Percentiles rank a stretch among this genome's conserved stretches.
Evolutionary conservation across 30 jellyfish, hydroid and myxozoan species (phyloP).

Genomic region (Aurelia sp.): DNA sequence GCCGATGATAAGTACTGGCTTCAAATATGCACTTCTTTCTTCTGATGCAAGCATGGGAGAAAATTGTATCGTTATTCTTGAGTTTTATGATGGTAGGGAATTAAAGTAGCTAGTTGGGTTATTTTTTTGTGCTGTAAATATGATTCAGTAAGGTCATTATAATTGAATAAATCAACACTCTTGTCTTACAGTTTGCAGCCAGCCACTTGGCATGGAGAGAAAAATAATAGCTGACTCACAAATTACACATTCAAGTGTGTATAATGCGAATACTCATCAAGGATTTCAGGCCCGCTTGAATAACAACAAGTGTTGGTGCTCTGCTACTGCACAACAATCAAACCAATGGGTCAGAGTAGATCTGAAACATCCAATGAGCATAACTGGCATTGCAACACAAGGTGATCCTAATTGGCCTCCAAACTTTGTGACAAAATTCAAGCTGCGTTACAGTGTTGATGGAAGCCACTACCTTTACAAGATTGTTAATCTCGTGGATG

Average conservation of each 20-base stretch:
- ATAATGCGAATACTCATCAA: not conserved
- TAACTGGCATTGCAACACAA: conserved; percentile 66
- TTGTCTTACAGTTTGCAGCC: conserved; percentile 39
- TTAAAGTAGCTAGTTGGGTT: too few species aligned
- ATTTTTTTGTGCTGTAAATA: too few species aligned
- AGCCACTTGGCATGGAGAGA: conserved; percentile 73
- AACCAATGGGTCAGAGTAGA: conserved; percentile 66
- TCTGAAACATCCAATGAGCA: conserved; percentile 37
- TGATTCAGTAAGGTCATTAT: too few species aligned
- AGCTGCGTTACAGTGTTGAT: conserved; percentile 52
- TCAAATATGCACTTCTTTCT: too few species aligned
- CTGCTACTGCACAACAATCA: conserved; percentile 2
- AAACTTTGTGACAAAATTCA: conserved; percentile 47
- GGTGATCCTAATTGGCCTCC: conserved; percentile 53
- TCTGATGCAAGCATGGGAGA: too few species aligned
- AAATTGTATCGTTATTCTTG: too few species aligned
- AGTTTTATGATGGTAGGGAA: too few species aligned
- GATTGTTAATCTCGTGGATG: not conserved
- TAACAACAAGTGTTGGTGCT: conserved; percentile 48
- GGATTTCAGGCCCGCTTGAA: conserved; percentile 66
- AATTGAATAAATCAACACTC: not conserved
- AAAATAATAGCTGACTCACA: conserved; percentile 43
- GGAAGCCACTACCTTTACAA: conserved; percentile 6
- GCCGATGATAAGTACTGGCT: too few species aligned
- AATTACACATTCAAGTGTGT: conserved; percentile 42